Evolutionary conservation across 2,888 invertebrate species (phyloP).

Genomic region (Deilephila elpenor): DNA sequence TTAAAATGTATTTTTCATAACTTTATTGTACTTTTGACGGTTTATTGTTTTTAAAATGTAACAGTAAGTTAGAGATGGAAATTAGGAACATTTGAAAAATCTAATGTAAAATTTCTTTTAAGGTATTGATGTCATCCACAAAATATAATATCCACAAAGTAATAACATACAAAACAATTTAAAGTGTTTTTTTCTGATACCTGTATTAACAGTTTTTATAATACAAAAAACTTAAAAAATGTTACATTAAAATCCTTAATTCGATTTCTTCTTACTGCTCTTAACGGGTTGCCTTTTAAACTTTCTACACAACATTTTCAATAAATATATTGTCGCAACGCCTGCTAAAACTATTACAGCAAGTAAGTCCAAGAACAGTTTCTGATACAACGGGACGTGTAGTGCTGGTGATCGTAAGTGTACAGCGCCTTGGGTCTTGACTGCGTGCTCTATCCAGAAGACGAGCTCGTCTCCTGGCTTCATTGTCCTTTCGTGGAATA

Average conservation of each 20-base stretch:
- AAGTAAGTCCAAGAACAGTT: constrained; percentile 60
- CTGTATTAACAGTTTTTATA: background rate
- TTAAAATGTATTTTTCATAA: no score
- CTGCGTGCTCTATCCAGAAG: constrained; percentile 88
- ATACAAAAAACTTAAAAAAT: background rate
- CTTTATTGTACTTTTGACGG: no score
- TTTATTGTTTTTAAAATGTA: no score
- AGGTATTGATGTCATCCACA: no score
- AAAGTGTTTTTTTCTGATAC: background rate
- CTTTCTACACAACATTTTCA: background rate
- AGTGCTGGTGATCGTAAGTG: constrained; percentile 69
- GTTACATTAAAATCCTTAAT: background rate
- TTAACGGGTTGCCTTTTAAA: background rate
- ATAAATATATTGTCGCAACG: background rate
- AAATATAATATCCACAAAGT: no score
- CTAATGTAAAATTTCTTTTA: no score
- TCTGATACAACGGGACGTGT: constrained; percentile 56
- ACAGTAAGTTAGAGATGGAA: no score
- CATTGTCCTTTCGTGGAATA: constrained; percentile 75
- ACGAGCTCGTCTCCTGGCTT: constrained; percentile 84
- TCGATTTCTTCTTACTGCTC: background rate
- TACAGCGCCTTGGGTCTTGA: constrained; percentile 82
- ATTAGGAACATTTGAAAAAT: no score
- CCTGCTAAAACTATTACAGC: constrained; percentile 10
- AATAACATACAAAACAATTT: no score